Conservation (phyloP, 2,113 vertebrate genomes). For the Patagioenas fasciata region DNA sequence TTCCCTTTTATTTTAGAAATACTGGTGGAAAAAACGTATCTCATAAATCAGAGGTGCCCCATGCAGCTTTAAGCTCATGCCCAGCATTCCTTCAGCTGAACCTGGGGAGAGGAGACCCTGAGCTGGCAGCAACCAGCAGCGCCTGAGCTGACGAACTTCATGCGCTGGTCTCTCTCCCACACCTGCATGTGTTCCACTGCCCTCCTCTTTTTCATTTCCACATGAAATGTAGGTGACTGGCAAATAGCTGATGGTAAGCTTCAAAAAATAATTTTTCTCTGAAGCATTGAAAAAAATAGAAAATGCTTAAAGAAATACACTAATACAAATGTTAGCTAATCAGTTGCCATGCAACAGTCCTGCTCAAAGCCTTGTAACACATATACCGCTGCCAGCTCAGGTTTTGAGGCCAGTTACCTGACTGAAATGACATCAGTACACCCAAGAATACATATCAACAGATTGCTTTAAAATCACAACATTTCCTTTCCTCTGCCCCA, state of each 20-base stretch:
- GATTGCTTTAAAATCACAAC: not conserved
- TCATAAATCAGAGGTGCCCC: not conserved
- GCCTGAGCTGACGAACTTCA: not conserved
- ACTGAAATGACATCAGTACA: not conserved
- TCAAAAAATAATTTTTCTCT: not conserved
- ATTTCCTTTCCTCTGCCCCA: not conserved
- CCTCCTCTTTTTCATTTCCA: not conserved
- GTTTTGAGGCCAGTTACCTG: not conserved
- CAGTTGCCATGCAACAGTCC: conserved; percentile 2
- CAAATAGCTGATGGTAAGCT: not conserved
- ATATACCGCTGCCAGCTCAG: not conserved
- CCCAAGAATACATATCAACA: not conserved
- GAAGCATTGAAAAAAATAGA: not conserved
- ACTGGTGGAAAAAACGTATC: not conserved
- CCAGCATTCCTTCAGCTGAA: not conserved
- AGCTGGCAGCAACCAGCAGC: not conserved
- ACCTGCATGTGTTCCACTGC: not conserved
- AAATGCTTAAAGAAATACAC: not conserved
- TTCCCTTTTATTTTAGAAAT: not conserved
- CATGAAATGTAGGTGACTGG: not conserved
- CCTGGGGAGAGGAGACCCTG: not conserved
- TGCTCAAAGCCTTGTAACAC: not conserved
- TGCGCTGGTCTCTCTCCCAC: not conserved
- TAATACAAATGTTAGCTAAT: not conserved
- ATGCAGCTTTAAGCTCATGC: not conserved